phyloP scores from a whole-genome alignment of 2,888 invertebrate genomes.

The Macroteleia sp. region DNA sequence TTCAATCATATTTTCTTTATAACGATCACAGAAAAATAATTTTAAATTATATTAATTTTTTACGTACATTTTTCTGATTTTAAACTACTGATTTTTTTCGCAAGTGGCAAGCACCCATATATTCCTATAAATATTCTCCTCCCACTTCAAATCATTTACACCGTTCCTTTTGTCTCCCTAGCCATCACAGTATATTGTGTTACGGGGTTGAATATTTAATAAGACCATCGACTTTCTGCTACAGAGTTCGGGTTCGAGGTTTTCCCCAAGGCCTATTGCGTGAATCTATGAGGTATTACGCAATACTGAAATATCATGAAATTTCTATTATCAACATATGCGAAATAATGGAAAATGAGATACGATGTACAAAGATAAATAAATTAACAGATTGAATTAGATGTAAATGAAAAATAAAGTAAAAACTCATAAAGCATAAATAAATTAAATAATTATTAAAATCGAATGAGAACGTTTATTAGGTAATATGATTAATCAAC shows the following conservation, averaged over 20 bases:
- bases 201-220: conserved; percentile 85
- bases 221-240: conserved; percentile 77
- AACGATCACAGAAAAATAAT: too few relatives aligned
- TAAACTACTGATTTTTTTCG: too few relatives aligned
- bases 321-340: conserved; percentile 60
- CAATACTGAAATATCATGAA: conserved; percentile 48
- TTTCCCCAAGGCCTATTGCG: conserved; percentile 66
- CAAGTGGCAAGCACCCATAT: too few relatives aligned
- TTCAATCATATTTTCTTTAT: too few relatives aligned
- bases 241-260: conserved; percentile 70
- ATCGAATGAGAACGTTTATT: too few relatives aligned
- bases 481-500: too few relatives aligned
- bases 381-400: too few relatives aligned
- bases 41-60: too few relatives aligned
- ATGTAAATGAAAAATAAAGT: too few relatives aligned
- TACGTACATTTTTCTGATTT: too few relatives aligned
- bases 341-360: conserved; percentile 25
- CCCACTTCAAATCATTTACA: conserved; percentile 64
- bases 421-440: too few relatives aligned
- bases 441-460: too few relatives aligned
- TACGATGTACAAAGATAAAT: not conserved
- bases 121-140: conserved; percentile 21
- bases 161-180: conserved; percentile 46
- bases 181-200: conserved; percentile 83
- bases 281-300: conserved; percentile 52